phyloP scores from a whole-genome alignment of 2,797 vertebrate genomes.

The Scolopax bukidnonensis region DNA sequence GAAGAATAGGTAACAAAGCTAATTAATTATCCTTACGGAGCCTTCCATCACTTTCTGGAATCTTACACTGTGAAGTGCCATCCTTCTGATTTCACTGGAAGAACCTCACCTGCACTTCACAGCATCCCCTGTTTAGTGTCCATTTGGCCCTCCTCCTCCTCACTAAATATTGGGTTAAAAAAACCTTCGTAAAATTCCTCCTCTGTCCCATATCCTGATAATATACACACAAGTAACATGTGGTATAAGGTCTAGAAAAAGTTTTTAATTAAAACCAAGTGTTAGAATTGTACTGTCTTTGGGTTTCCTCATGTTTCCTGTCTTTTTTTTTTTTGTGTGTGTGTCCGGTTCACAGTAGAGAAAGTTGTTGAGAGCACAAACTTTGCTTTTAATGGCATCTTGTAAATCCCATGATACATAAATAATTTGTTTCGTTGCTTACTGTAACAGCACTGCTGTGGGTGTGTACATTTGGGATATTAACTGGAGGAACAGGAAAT shows the following conservation, averaged over 20 bases:
- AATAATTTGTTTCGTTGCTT: not conserved
- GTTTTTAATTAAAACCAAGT: conserved; percentile 44
- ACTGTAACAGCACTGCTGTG: not conserved
- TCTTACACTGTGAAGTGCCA: not conserved
- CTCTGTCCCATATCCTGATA: not conserved
- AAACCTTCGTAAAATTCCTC: not conserved
- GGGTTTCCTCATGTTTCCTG: not conserved
- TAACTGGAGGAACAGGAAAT: not conserved
- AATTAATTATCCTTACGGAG: not conserved
- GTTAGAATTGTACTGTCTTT: not conserved
- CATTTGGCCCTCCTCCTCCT: not conserved
- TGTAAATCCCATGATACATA: not conserved
- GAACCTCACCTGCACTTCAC: not conserved
- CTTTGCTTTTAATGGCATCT: not conserved
- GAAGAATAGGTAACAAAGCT: not conserved
- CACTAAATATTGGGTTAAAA: not conserved
- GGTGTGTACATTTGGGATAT: not conserved
- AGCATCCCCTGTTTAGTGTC: not conserved
- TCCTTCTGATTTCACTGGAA: not conserved
- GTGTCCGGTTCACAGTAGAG: not conserved
- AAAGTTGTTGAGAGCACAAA: not conserved
- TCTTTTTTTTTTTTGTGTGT: not conserved
- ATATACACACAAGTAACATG: conserved; percentile 5
- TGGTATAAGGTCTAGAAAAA: conserved; percentile 7
- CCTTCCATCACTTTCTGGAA: not conserved